Conservation (phyloP, 2,113 vertebrate species). For the Antechinus flavipes region DNA sequence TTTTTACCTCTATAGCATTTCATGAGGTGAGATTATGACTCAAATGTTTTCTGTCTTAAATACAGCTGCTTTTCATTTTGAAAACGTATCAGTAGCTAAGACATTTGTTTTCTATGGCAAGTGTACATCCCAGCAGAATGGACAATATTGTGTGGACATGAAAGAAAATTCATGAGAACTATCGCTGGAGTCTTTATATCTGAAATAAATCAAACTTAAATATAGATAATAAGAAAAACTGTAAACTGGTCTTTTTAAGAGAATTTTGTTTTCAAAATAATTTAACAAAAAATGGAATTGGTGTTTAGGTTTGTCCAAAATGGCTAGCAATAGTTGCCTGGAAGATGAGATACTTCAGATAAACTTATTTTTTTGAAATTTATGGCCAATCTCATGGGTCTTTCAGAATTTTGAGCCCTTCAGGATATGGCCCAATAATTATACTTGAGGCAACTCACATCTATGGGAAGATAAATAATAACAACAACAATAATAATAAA, state of each 20-base stretch:
- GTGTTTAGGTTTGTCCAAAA: not conserved
- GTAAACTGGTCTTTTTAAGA: constrained; percentile 34
- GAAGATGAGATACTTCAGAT: not conserved
- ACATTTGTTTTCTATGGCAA: constrained; percentile 35
- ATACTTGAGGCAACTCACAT: not conserved
- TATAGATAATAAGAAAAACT: constrained; percentile 27
- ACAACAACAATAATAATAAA: not conserved
- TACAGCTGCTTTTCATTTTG: constrained; percentile 13
- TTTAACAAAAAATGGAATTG: constrained; percentile 2
- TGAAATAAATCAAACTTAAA: constrained; percentile 44
- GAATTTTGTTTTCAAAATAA: constrained; percentile 43
- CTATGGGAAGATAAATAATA: not conserved
- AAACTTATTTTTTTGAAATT: not conserved
- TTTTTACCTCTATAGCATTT: constrained; percentile 19
- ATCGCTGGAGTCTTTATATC: constrained; percentile 39
- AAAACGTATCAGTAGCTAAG: constrained; percentile 4
- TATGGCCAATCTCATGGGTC: not conserved
- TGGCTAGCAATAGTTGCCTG: not conserved
- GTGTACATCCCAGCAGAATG: constrained; percentile 32
- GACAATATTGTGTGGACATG: not conserved
- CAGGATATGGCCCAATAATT: not conserved
- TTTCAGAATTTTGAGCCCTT: not conserved
- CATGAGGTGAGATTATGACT: not conserved
- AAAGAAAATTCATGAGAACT: constrained; percentile 21
- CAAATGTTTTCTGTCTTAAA: constrained; percentile 21